phyloP scores from a whole-genome alignment of 2,113 vertebrate species.

The Xerus inauris region DNA sequence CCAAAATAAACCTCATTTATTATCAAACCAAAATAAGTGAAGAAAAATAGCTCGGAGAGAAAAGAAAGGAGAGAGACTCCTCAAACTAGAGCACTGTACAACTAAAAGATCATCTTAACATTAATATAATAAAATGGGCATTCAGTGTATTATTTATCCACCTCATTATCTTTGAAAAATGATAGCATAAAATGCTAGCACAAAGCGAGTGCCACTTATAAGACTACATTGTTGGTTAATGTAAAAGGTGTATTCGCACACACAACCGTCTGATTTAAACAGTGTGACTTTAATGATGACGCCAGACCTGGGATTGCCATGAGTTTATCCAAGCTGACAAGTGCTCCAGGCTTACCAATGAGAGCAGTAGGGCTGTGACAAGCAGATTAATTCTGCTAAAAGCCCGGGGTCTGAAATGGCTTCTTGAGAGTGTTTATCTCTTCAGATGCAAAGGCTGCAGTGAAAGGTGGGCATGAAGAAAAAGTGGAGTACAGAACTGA shows the following conservation, averaged over 20 bases:
- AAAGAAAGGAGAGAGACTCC: neutral
- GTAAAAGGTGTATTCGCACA: conserved; percentile 19
- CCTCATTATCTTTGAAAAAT: conserved; percentile 5
- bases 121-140: conserved; percentile 18
- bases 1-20: conserved; percentile 55
- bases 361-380: conserved; percentile 21
- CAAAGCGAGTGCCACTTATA: neutral
- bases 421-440: conserved; percentile 12
- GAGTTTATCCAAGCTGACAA: conserved; percentile 56
- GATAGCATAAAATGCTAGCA: neutral
- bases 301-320: neutral
- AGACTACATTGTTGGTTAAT: neutral
- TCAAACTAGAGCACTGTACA: conserved; percentile 29
- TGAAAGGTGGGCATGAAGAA: neutral
- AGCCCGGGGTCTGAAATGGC: conserved; percentile 36
- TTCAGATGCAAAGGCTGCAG: neutral
- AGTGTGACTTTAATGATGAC: conserved; percentile 29
- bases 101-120: neutral
- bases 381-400: conserved; percentile 29
- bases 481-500: neutral
- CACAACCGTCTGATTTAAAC: conserved; percentile 34
- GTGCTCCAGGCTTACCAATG: conserved; percentile 3
- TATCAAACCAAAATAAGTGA: conserved; percentile 20
- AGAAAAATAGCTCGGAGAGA: neutral
- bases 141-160: neutral